Evolutionary conservation across 2,888 invertebrate species (phyloP).

Genomic region (Kryphioiulus occultus): DNA sequence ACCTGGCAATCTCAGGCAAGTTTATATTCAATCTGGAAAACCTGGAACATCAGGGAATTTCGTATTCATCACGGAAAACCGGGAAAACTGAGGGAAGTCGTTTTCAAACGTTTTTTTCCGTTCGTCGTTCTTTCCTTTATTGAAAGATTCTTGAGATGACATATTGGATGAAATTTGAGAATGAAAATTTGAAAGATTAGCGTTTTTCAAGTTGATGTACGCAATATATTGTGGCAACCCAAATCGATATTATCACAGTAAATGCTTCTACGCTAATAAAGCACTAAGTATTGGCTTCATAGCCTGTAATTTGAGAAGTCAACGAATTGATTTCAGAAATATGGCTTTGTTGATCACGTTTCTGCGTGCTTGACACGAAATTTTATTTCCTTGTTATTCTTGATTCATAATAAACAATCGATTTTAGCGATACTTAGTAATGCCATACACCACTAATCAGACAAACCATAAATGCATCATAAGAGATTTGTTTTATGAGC

Average conservation of each 20-base stretch:
- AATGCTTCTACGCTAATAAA: background rate
- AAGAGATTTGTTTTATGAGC: background rate
- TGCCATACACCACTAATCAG: background rate
- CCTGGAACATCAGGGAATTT: no score
- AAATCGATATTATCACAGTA: background rate
- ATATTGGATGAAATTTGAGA: no score
- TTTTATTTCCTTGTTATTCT: background rate
- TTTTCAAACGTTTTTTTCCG: no score
- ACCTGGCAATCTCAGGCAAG: no score
- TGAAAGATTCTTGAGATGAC: no score
- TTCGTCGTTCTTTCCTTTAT: no score
- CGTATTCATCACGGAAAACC: no score
- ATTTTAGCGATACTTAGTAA: background rate
- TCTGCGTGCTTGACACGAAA: background rate
- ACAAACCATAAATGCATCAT: background rate
- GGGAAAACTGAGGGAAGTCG: no score
- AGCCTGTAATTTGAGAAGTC: background rate
- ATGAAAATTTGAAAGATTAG: no score
- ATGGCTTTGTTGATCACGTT: background rate
- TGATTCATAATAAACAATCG: background rate
- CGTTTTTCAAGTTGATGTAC: background rate
- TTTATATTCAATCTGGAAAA: no score
- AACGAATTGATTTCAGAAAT: background rate
- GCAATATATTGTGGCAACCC: background rate
- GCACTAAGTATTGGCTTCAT: background rate